These are phyloP conservation scores for Anarrhichthys ocellatus DNA, from an alignment of 2,113 vertebrate genomes.

Conservation along the genomic window DNA sequence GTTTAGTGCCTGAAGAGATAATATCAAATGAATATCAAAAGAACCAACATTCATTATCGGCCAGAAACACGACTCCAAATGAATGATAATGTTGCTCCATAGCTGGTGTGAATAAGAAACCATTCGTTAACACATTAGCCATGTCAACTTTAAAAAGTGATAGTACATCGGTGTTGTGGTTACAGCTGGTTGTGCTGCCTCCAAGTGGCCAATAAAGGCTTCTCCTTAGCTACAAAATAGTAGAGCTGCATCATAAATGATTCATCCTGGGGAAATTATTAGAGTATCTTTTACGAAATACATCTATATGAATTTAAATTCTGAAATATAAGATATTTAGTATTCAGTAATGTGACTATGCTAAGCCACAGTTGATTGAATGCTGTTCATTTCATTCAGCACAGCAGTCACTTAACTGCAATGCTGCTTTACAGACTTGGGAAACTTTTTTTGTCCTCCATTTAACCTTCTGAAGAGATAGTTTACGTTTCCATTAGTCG, in stretches of 20 bases:
- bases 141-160: neutral
- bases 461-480: neutral
- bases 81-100: neutral
- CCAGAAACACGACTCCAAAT: neutral
- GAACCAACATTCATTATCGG: neutral
- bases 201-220: neutral
- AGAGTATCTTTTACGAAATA: neutral
- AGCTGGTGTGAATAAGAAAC: neutral
- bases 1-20: neutral
- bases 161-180: neutral
- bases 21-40: neutral
- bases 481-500: constrained; percentile 17
- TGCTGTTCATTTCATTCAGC: neutral
- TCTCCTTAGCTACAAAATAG: neutral
- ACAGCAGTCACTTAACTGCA: neutral
- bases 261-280: neutral
- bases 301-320: neutral
- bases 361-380: neutral
- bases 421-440: neutral
- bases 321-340: neutral
- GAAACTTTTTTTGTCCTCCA: neutral
- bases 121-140: neutral
- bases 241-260: neutral
- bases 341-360: neutral
- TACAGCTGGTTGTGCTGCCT: neutral